Percentiles rank a stretch among this genome's conserved stretches.
Conservation (phyloP, 2,113 vertebrate species). For the Tursiops truncatus region DNA sequence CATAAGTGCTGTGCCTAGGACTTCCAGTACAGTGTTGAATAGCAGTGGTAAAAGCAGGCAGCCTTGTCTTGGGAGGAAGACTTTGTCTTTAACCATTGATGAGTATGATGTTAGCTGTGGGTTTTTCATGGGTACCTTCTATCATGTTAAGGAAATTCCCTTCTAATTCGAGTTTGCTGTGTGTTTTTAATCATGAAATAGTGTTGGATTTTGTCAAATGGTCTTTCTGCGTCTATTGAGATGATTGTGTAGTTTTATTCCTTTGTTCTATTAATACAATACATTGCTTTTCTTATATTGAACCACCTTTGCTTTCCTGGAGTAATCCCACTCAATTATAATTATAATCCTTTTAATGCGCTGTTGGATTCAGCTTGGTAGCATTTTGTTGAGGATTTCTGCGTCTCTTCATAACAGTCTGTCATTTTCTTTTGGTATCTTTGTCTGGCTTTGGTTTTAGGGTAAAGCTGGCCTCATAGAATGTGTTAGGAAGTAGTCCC, state of each 20-base stretch:
- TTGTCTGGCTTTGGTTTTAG: background rate
- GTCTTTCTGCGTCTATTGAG: background rate
- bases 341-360: background rate
- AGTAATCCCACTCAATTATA: background rate
- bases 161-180: background rate
- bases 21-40: background rate
- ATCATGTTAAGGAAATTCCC: background rate
- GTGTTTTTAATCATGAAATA: background rate
- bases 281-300: background rate
- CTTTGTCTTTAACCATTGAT: background rate
- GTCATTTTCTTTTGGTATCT: background rate
- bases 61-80: background rate
- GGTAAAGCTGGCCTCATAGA: background rate
- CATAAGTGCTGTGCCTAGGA: background rate
- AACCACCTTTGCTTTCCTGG: background rate
- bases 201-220: constrained; percentile 9
- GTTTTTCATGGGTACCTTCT: constrained; percentile 20
- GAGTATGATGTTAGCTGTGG: background rate
- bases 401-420: background rate
- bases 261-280: background rate
- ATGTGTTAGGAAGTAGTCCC: background rate
- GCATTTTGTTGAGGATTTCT: constrained; percentile 7
- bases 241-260: background rate
- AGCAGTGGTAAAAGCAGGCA: background rate
- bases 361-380: background rate